Base-by-base conservation (phyloP, 2,888 invertebrate genomes). In the Leptura quadrifasciata region DNA sequence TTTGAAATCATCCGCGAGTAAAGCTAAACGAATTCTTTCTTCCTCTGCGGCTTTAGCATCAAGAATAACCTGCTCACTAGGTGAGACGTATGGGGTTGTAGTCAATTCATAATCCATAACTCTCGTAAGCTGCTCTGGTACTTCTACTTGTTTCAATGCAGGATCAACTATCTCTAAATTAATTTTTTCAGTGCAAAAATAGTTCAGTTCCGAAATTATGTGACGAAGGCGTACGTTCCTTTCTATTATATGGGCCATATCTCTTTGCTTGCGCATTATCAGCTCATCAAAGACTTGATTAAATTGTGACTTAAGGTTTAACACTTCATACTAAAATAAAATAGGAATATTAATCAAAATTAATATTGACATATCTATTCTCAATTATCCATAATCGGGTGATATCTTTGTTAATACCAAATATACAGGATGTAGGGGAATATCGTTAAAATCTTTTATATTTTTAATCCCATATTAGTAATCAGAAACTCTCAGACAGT, bases 1-100 rank as follows among this genome's bases (percentile, higher is more conserved):
- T 84, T 93, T 92, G 88, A 96, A 96, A 89, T 97, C 95, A 86
- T 96, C 94, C 69, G 92, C 91, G 83, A 93, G 88, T 74, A 93
- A 88, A 17, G 91, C 85, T 58, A 91, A 87, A 15, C 92, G 88
- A 15, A 92, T 88, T 57, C 91, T 90, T 84, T 94, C 94, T 31
- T 90, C 91, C 83, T 92, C 91, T 12, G 90, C 91, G 54, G 90
- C 89, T 81, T 90, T 86, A 24, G 88, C 89, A 69, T 91, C 90
- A n/a, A 91, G 77, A 18, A 90, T 79, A 15, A 89, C 90, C 84
- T 91, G 91, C 75, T 90, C 87, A 76, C 91, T 91, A n/a, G 90
- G 90, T 1, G 91, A 91, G 55, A 92, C 83, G 80, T 92, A 92
- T 0, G 92, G 92, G 77, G 89, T 88, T 69, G 92, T 89, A 21